phyloP scores from a whole-genome alignment of 2,888 invertebrate genomes.

The Ectemnius cavifrons region DNA sequence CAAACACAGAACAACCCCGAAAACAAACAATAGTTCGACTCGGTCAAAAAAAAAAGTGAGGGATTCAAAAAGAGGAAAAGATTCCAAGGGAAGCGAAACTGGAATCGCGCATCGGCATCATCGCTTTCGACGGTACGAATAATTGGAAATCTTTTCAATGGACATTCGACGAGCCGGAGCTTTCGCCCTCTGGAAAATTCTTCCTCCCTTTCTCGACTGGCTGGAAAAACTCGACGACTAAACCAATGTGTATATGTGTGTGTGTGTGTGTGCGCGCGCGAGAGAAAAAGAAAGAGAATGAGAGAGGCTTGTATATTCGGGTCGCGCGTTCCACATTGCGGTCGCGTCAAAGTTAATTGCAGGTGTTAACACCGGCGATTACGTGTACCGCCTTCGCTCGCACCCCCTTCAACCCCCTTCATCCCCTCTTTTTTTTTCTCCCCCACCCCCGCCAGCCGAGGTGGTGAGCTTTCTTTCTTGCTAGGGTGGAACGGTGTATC shows the following conservation, averaged over 20 bases:
- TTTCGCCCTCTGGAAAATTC: background rate
- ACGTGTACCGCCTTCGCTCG: conserved; percentile 25
- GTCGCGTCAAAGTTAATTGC: conserved; percentile 65
- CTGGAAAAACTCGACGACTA: background rate
- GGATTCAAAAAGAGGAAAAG: background rate
- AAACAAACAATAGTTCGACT: too few relatives aligned
- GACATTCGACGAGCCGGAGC: background rate
- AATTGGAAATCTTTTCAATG: conserved; percentile 31
- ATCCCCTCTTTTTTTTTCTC: conserved; percentile 12
- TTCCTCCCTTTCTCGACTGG: background rate
- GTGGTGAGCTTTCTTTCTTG: background rate
- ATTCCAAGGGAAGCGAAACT: background rate
- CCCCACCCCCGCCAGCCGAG: background rate
- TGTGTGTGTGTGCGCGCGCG: conserved; percentile 12
- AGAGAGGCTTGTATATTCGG: conserved; percentile 38
- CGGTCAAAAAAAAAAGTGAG: background rate
- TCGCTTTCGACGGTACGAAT: background rate
- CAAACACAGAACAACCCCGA: too few relatives aligned
- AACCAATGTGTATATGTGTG: background rate
- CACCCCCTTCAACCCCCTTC: background rate
- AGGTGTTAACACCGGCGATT: conserved; percentile 65
- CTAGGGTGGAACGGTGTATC: background rate
- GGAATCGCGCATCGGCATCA: background rate
- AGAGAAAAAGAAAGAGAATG: conserved; percentile 13
- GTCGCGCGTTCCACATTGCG: conserved; percentile 54